phyloP scores from a whole-genome alignment of 2,797 vertebrate genomes.

The Pseudomugil tenellus region DNA sequence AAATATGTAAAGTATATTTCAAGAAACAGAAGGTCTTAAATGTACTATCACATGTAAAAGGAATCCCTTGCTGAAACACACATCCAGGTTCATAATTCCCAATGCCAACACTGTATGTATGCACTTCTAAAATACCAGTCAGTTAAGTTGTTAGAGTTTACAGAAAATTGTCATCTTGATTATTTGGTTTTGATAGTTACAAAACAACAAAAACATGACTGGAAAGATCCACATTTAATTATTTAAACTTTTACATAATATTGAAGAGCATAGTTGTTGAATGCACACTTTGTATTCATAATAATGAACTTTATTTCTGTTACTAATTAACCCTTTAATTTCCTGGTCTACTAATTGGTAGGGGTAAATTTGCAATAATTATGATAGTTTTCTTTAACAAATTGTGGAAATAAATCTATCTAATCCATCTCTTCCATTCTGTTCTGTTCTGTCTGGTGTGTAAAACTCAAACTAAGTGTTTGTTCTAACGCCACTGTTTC shows the following conservation, averaged over 20 bases:
- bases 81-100: not conserved
- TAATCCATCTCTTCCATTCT: no score
- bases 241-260: not conserved
- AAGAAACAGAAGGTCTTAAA: slow-evolving; percentile 30
- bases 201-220: not conserved
- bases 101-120: not conserved
- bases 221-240: not conserved
- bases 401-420: no score
- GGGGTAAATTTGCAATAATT: no score
- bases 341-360: no score
- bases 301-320: not conserved
- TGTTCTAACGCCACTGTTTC: no score
- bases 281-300: not conserved
- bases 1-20: slow-evolving; percentile 24
- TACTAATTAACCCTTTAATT: no score
- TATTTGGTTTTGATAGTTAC: no score
- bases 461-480: no score
- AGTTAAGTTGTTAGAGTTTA: not conserved
- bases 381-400: no score
- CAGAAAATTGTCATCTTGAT: no score
- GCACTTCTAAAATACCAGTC: not conserved
- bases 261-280: not conserved
- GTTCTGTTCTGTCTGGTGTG: no score
- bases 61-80: not conserved
- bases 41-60: slow-evolving; percentile 28